phyloP scores from a whole-genome alignment of 2,797 vertebrate genomes.

The Crenichthys baileyi region DNA sequence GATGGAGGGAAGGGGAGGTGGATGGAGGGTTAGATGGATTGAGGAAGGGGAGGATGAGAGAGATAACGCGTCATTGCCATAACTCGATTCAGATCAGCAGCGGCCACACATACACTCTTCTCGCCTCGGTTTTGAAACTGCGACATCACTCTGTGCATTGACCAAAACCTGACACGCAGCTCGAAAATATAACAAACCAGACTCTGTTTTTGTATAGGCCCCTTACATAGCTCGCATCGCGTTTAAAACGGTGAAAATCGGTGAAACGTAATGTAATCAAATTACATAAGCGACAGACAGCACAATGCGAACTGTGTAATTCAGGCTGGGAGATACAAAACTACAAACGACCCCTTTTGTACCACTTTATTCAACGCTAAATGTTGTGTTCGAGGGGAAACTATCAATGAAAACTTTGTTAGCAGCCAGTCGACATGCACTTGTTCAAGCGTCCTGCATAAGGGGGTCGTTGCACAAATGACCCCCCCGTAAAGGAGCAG shows the following conservation, averaged over 20 bases:
- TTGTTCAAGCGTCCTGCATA: conserved; percentile 36
- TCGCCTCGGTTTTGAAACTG: conserved; percentile 57
- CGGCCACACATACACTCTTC: conserved; percentile 44
- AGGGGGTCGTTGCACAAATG: conserved; percentile 14
- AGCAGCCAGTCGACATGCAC: conserved; percentile 25
- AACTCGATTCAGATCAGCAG: conserved; percentile 49
- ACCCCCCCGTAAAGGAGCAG: conserved; percentile 32
- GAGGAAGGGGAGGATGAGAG: conserved; percentile 7
- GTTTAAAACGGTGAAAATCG: conserved; percentile 3
- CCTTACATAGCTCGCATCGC: background rate
- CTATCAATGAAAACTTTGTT: conserved; percentile 58
- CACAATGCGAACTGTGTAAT: background rate
- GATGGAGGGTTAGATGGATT: background rate
- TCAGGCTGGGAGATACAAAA: background rate
- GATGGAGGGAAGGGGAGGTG: conserved; percentile 40
- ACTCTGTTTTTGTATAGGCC: background rate
- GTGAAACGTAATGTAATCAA: background rate
- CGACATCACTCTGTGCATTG: conserved; percentile 60
- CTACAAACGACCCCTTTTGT: background rate
- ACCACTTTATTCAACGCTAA: background rate
- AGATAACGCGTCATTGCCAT: conserved; percentile 35
- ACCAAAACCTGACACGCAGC: conserved; percentile 1
- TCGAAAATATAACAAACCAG: background rate
- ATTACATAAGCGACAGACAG: conserved; percentile 16
- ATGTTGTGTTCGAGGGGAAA: conserved; percentile 3